Conservation (phyloP, 1,140 invertebrate genomes). For the Lamellibrachia luymesi region DNA sequence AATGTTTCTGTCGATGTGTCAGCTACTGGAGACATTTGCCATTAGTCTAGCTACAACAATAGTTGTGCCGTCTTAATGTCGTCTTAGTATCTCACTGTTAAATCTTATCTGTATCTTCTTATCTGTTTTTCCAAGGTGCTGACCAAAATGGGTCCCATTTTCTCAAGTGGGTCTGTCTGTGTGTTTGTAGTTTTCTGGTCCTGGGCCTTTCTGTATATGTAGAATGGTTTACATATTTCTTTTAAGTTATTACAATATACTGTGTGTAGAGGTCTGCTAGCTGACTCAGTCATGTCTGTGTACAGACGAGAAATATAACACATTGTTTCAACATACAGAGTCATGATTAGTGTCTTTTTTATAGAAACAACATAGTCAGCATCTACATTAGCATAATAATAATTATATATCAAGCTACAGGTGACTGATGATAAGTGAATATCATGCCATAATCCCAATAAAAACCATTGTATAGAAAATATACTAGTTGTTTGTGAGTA, state of each 20-base stretch:
- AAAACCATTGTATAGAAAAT: constrained; percentile 1
- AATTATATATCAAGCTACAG: neutral
- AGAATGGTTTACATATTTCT: constrained; percentile 1
- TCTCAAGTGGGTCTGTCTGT: neutral
- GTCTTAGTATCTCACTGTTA: neutral
- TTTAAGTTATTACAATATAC: neutral
- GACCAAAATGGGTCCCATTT: neutral
- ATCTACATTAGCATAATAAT: neutral
- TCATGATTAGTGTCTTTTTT: neutral
- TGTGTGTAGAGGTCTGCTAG: neutral
- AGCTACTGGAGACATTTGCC: neutral
- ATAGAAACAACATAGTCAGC: neutral
- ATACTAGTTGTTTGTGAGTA: neutral
- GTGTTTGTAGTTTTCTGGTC: neutral
- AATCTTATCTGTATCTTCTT: neutral
- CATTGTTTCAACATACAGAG: neutral
- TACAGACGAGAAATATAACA: neutral
- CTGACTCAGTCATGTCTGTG: neutral
- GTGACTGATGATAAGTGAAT: neutral
- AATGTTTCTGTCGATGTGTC: neutral
- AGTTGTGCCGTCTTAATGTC: neutral
- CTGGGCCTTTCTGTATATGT: constrained; percentile 4
- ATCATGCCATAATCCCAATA: constrained; percentile 5
- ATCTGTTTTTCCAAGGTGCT: neutral
- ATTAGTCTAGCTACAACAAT: neutral